Conservation (phyloP, 2,888 invertebrate species). For the Amphipoea oculea region DNA sequence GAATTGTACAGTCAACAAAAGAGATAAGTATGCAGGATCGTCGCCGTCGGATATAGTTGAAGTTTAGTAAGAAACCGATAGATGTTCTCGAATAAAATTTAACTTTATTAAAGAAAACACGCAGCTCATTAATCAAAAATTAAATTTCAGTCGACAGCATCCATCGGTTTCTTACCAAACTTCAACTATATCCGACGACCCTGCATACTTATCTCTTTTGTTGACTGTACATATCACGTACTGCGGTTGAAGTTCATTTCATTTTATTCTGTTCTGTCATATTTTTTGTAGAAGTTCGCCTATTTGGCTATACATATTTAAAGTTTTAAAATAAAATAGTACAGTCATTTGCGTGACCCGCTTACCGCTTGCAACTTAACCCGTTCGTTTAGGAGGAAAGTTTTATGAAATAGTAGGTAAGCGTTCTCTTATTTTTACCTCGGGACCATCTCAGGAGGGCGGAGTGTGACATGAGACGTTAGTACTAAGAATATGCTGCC, state of each 20-base stretch:
- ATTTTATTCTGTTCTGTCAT: too few species aligned
- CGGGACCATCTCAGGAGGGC: conserved; percentile 49
- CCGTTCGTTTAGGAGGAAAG: conserved; percentile 57
- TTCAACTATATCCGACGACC: too few species aligned
- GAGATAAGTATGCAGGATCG: too few species aligned
- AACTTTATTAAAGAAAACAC: too few species aligned
- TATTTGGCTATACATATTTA: neutral
- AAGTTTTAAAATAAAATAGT: neutral
- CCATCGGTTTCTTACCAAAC: too few species aligned
- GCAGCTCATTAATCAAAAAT: too few species aligned
- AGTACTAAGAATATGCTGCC: conserved; percentile 45
- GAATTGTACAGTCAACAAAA: neutral
- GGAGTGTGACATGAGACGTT: conserved; percentile 47
- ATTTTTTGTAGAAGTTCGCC: neutral
- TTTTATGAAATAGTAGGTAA: conserved; percentile 68
- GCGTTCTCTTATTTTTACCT: conserved; percentile 68
- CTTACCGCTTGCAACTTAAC: conserved; percentile 38
- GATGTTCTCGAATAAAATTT: too few species aligned
- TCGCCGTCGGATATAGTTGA: too few species aligned
- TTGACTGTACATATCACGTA: neutral
- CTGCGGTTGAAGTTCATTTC: neutral
- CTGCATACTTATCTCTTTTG: too few species aligned
- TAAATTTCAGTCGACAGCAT: too few species aligned
- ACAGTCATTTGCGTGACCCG: neutral
- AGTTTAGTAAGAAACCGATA: too few species aligned